phyloP scores from a whole-genome alignment of 2,888 invertebrate genomes.

The Scaptomyza parva region DNA sequence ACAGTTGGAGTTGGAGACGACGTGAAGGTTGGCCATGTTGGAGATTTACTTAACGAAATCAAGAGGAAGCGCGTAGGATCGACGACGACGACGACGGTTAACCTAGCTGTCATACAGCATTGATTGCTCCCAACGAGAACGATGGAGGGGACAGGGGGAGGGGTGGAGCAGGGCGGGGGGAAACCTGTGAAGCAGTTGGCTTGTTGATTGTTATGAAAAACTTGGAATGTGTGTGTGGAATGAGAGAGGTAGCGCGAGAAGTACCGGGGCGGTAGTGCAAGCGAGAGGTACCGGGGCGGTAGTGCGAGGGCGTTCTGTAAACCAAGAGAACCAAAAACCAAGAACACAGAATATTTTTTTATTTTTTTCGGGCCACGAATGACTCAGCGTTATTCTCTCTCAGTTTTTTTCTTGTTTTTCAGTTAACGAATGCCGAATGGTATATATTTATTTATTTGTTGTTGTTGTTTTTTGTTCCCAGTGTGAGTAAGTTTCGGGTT shows the following conservation, averaged over 20 bases:
- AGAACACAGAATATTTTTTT: constrained; percentile 9
- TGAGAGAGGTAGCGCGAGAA: neutral
- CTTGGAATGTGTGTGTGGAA: neutral
- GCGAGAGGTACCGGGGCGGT: constrained; percentile 10
- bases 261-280: constrained; percentile 12
- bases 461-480: constrained; percentile 23
- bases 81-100: too few species aligned
- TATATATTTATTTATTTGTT: too few species aligned
- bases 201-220: constrained; percentile 64
- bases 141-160: neutral
- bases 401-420: constrained; percentile 19
- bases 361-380: constrained; percentile 35
- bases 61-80: constrained; percentile 80
- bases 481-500: constrained; percentile 34
- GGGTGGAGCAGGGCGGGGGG: too few species aligned
- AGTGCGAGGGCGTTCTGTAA: constrained; percentile 51
- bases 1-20: too few species aligned
- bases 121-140: constrained; percentile 73
- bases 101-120: constrained; percentile 80
- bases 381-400: constrained; percentile 48
- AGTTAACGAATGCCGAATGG: constrained; percentile 34
- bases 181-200: constrained; percentile 30
- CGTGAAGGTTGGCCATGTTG: constrained; percentile 72
- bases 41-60: constrained; percentile 81
- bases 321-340: constrained; percentile 22